These are phyloP conservation scores for Gyrodactylus bullatarudis DNA, from an alignment of 1,140 invertebrate genomes.

Conservation along the genomic window DNA sequence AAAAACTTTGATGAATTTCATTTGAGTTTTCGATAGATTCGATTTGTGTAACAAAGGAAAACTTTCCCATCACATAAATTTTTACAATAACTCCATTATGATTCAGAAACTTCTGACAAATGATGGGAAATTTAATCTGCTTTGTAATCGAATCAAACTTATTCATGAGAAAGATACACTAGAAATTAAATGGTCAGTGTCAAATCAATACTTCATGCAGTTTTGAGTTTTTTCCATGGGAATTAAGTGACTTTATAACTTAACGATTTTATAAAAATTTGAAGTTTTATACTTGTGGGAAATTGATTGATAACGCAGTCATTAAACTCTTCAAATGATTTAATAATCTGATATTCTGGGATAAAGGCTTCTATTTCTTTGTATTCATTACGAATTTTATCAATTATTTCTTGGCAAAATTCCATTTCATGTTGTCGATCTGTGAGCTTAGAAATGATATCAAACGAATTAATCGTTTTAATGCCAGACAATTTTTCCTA, in stretches of 20 bases:
- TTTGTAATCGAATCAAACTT: not conserved
- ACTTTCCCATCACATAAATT: not conserved
- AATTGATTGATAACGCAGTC: not conserved
- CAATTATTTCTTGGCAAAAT: not conserved
- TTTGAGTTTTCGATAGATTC: not conserved
- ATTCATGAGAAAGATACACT: not conserved
- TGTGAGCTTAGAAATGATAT: not conserved
- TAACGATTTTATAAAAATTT: too few relatives aligned
- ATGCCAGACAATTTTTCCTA: not conserved
- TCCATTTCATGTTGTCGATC: not conserved
- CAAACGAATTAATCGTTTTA: not conserved
- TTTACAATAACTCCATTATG: not conserved
- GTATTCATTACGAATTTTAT: too few relatives aligned
- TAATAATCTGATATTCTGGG: not conserved
- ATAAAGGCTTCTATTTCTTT: too few relatives aligned
- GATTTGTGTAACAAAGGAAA: not conserved
- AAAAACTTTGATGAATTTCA: not conserved
- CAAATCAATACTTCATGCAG: not conserved
- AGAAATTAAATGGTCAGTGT: not conserved
- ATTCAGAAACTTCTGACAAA: not conserved
- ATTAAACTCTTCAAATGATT: not conserved
- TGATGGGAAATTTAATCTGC: not conserved
- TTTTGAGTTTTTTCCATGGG: not conserved
- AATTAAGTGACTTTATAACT: not conserved
- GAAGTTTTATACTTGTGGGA: not conserved